Conservation (phyloP, 2,113 vertebrate genomes). For the Pseudorectes ferrugineus region DNA sequence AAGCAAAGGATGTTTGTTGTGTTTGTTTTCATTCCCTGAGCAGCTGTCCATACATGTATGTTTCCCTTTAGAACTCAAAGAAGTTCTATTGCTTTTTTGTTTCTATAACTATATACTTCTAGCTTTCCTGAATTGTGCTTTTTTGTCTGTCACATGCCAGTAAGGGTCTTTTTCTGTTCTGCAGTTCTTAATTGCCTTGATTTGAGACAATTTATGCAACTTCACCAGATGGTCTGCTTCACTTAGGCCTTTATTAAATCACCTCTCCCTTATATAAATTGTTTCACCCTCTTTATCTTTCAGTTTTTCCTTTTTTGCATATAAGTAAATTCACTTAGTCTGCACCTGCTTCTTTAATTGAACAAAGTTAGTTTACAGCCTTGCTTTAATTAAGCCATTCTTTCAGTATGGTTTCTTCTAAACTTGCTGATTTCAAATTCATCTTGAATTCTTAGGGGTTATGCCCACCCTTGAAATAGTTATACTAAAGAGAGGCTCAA, state of each 20-base stretch:
- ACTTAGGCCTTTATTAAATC: neutral
- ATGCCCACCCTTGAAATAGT: neutral
- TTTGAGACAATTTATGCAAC: neutral
- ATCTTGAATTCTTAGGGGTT: neutral
- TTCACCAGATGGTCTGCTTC: neutral
- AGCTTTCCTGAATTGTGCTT: neutral
- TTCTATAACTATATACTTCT: neutral
- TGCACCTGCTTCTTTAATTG: neutral
- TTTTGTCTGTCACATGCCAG: neutral
- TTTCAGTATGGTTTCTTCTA: neutral
- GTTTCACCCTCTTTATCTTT: neutral
- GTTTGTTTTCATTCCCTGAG: neutral
- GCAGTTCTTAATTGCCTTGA: neutral
- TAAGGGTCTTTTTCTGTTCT: neutral
- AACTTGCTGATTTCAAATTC: neutral
- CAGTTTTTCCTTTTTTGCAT: neutral
- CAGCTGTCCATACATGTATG: neutral
- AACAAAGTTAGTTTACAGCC: neutral
- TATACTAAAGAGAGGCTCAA: neutral
- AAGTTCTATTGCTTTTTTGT: neutral
- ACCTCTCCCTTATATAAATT: neutral
- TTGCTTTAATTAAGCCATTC: neutral
- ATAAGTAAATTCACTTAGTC: neutral
- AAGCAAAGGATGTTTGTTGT: neutral
- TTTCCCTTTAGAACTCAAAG: neutral